phyloP scores from a whole-genome alignment of 2,113 vertebrate species.

The Junco hyemalis region DNA sequence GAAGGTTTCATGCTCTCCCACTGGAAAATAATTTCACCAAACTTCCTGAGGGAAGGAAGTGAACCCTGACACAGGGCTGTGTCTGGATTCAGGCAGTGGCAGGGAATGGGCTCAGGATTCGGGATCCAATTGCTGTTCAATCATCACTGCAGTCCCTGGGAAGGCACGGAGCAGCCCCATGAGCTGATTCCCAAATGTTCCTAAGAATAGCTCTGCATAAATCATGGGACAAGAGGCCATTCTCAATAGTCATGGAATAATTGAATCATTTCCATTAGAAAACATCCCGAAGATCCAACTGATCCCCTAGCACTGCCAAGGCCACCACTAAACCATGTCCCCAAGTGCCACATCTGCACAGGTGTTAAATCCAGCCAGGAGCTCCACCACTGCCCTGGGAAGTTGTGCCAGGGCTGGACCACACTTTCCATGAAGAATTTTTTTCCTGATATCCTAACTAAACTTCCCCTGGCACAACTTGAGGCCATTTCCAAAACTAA shows the following conservation, averaged over 20 bases:
- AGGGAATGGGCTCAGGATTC: neutral
- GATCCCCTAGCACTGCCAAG: too few species aligned
- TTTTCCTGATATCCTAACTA: neutral
- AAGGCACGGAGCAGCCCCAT: neutral
- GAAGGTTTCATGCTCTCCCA: neutral
- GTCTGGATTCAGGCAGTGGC: neutral
- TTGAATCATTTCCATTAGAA: neutral
- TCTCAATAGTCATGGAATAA: neutral
- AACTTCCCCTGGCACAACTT: neutral
- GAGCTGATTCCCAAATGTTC: neutral
- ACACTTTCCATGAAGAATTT: neutral
- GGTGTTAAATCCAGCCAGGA: neutral
- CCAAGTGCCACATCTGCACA: rapidly evolving
- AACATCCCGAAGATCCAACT: neutral
- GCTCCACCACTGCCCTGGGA: too few species aligned
- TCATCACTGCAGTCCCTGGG: neutral
- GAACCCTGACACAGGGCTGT: neutral
- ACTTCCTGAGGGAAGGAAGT: neutral
- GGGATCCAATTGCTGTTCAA: neutral
- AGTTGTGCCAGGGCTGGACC: neutral
- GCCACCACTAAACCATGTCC: neutral
- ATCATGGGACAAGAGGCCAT: neutral
- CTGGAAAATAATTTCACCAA: neutral
- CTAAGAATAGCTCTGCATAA: neutral
- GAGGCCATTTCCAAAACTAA: neutral